phyloP scores from a whole-genome alignment of 2,888 invertebrate genomes.

The Aelia acuminata region DNA sequence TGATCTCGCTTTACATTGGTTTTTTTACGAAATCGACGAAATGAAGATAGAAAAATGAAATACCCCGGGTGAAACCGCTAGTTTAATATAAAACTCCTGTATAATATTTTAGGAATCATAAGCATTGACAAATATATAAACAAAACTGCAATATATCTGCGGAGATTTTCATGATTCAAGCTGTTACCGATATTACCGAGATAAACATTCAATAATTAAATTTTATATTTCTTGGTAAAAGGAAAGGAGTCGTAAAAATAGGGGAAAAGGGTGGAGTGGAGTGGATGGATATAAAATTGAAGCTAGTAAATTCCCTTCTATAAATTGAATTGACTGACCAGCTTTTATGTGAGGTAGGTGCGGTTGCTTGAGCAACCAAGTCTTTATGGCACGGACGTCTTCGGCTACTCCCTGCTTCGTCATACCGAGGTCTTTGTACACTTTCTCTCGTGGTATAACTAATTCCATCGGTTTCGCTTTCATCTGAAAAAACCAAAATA shows the following conservation, averaged over 20 bases:
- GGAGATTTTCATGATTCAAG: neutral
- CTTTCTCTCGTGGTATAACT: constrained; percentile 59
- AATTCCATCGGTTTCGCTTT: constrained; percentile 56
- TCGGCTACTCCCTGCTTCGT: constrained; percentile 62
- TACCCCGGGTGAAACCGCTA: too few species aligned
- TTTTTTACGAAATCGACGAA: too few species aligned
- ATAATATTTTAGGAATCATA: too few species aligned
- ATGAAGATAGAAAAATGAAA: too few species aligned
- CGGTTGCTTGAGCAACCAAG: constrained; percentile 67
- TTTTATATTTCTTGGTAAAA: neutral
- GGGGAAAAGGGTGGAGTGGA: too few species aligned
- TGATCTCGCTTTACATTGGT: too few species aligned
- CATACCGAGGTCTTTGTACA: constrained; percentile 66
- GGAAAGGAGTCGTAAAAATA: neutral
- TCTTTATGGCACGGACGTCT: constrained; percentile 66
- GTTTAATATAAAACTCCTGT: too few species aligned
- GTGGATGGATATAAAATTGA: neutral
- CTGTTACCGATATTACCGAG: neutral
- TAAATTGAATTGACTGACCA: constrained; percentile 60
- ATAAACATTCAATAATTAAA: neutral
- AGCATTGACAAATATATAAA: too few species aligned
- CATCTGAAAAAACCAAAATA: constrained; percentile 59
- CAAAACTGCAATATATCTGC: too few species aligned
- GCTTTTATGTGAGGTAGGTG: constrained; percentile 66
- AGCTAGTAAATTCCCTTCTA: neutral